These are phyloP conservation scores for Nudaria mundana DNA, from an alignment of 2,888 invertebrate genomes.

Conservation along the genomic window DNA sequence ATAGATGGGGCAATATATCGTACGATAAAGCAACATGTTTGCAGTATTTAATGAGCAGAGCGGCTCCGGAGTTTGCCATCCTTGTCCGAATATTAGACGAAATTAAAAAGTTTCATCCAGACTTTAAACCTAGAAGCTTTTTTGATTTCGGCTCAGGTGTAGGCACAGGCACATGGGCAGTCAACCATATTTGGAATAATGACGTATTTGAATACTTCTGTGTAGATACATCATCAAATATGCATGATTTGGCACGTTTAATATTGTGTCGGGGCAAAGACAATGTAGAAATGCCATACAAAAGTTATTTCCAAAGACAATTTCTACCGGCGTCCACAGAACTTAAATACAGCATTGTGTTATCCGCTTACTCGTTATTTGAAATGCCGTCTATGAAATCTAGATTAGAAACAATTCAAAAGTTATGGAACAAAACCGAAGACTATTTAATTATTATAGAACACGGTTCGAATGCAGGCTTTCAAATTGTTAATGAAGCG, in stretches of 20 bases:
- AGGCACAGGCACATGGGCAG: conserved; percentile 93
- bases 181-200: conserved; percentile 85
- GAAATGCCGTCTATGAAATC: conserved; percentile 86
- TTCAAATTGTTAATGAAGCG: conserved; percentile 90
- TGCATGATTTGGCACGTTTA: conserved; percentile 90
- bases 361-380: conserved; percentile 90
- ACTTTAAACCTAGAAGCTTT: conserved; percentile 88
- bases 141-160: conserved; percentile 97
- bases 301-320: conserved; percentile 87
- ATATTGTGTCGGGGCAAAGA: conserved; percentile 85
- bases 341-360: conserved; percentile 88
- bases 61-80: conserved; percentile 88
- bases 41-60: conserved; percentile 86
- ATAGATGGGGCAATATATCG: conserved; percentile 87
- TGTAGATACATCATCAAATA: conserved; percentile 89
- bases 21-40: conserved; percentile 84
- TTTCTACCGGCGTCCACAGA: conserved; percentile 86
- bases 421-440: conserved; percentile 93
- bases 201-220: conserved; percentile 90
- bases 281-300: conserved; percentile 79
- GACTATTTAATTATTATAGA: conserved; percentile 92
- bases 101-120: conserved; percentile 82
- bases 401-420: conserved; percentile 86
- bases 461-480: conserved; percentile 91
- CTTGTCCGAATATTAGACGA: conserved; percentile 87